A percentile compares a stretch with the other conserved stretches of the same genome.
These are phyloP conservation scores for Sussaba pulchella DNA, from an alignment of 2,888 invertebrate species.

Conservation along the genomic window DNA sequence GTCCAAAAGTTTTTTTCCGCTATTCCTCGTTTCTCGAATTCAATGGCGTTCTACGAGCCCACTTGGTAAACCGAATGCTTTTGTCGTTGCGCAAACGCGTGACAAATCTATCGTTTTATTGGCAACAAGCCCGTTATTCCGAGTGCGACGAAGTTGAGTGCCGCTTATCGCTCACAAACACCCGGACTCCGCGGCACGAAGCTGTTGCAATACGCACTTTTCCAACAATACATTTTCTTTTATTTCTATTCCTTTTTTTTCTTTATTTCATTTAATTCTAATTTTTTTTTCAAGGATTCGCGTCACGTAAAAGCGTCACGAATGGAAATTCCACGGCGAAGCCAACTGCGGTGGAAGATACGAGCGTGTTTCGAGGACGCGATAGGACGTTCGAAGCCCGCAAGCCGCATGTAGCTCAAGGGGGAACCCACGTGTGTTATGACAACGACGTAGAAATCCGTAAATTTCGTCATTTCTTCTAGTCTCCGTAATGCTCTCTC, in stretches of 20 bases:
- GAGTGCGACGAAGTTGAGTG: slow-evolving; percentile 33
- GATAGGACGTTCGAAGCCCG: too few species aligned
- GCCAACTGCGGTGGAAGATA: not conserved
- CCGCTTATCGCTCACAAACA: slow-evolving; percentile 35
- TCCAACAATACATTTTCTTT: slow-evolving; percentile 10
- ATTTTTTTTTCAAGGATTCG: slow-evolving; percentile 22
- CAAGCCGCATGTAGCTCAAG: not conserved
- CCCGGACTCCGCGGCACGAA: slow-evolving; percentile 1
- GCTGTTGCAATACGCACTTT: slow-evolving; percentile 24
- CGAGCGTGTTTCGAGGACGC: slow-evolving; percentile 1
- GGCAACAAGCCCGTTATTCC: slow-evolving; percentile 14
- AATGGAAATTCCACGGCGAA: not conserved
- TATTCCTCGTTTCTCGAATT: slow-evolving; percentile 6
- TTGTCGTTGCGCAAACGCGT: slow-evolving; percentile 23
- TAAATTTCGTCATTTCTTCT: slow-evolving; percentile 41
- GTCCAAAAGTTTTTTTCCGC: slow-evolving; percentile 6
- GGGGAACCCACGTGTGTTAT: slow-evolving; percentile 5
- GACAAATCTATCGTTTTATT: not conserved
- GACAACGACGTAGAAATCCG: slow-evolving; percentile 3
- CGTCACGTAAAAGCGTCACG: slow-evolving; percentile 25
- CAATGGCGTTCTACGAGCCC: not conserved
- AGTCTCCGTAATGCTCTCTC: not conserved
- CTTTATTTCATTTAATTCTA: too few species aligned
- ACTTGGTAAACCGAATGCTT: not conserved
- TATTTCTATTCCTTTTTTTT: too few species aligned